Base-by-base conservation (phyloP, 2,888 invertebrate species). In the Toxonevra muliebris region DNA sequence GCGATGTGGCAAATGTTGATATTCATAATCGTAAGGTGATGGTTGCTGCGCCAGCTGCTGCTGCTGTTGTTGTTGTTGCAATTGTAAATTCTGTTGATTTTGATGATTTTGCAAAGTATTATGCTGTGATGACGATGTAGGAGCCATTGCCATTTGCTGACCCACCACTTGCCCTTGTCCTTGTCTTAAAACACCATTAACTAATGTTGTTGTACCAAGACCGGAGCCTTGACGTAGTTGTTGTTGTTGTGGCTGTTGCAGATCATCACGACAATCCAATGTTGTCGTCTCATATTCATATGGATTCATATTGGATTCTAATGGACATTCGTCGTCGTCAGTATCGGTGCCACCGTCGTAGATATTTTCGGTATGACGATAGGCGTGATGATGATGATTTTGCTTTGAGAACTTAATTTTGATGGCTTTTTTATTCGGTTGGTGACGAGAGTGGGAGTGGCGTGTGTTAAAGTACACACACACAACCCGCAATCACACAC, bases 251-350 rank as follows among this genome's bases (percentile, higher is more conserved):
- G 79, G 77, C 74, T n/a, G n/a, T 72, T 78, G 79, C 74, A 78
- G 80, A 74, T 78, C 80, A 76, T 85, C 85, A 71, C 85, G 84
- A 77, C 85, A 85, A 76, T 85, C 85, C 76, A 84, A 80, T 74
- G 85, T 84, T 74, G 85, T 84, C 62, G 85, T 84, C 77, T 85
- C 85, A 79, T 85, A 85, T 78, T 85, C 85, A 80, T 85, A 85
- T 74, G 85, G 83, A 83, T 84, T 85, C 85, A 85, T 85, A 76
- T 77, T 78, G 75, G 82, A 78, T 76, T 82, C 82, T 80, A 79
- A 77, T 71, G 82, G 82, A 83, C 83, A 83, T 83, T 83, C 84
- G 83, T 82, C 81, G 80, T 81, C 80, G 82, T 82, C 82, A 75
- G 82, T 82, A 75, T 82, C 82, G 76, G 82, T 82, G 82, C 82